Base-by-base conservation (phyloP, 64 coral and sea anemone genomes). In the Orbicella faveolata region DNA sequence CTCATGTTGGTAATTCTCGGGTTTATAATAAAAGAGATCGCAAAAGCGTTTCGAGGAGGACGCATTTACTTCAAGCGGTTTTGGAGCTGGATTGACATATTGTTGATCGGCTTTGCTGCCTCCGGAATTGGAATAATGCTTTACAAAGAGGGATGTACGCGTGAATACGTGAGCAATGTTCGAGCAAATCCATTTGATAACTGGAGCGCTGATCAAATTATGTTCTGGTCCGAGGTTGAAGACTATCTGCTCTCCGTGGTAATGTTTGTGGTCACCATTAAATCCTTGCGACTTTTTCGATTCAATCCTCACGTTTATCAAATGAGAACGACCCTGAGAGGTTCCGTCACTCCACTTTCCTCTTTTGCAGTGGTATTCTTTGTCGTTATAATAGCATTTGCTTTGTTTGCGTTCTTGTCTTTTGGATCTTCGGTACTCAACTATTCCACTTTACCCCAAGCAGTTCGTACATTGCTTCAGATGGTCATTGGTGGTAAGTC, bases 81-180 rank as follows among this genome's bases (percentile, higher is more conserved):
- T 52, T 93, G 90, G 94, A 96, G 89, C 61, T 93, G 90, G 87
- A 61, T 90, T 30, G 89, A 96, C 21, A 74, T 92, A 57, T 17
- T 78, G 9, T 72, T 93, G 36, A 86, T 93, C 64, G 26, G 76
- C 23, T 85, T 81, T 26, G 54, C 89, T 2, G 12, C 63, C 20
- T 33, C 82, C 3, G 74, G 90, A 2, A 62, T 96, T 39, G 87
- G 25, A 52, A 87, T 92, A 61, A 84, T 89, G 79, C 5, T 92
- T 61, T 64, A 89, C 6, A 96, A 96, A 41, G 94, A 92, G 17
- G 89, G 75, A 59, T 87, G 61, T 10, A 81, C 88, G 6, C 21
- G 73, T 9, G 66, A 85, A 18, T 92, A 84, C 76, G 80, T 96
- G 23, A 23, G 34, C 14, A 74, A 81, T 1, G 80, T 96, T 23